Percentiles rank a stretch among this genome's conserved stretches.
These are phyloP conservation scores for Mohoua ochrocephala DNA, from an alignment of 2,113 vertebrate genomes.

Conservation along the genomic window DNA sequence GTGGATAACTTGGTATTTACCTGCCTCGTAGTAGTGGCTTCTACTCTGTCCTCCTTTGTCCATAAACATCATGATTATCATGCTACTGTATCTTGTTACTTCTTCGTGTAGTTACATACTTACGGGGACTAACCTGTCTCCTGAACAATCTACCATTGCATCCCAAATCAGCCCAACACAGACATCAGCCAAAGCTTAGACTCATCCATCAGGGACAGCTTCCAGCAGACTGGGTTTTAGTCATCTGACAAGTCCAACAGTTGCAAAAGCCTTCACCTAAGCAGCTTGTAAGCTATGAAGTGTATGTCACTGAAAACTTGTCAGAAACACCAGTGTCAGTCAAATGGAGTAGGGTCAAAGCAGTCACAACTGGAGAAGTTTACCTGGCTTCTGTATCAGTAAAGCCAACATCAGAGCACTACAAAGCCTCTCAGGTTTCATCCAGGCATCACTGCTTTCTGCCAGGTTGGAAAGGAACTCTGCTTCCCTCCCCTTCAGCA, in stretches of 20 bases:
- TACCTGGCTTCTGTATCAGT: background rate
- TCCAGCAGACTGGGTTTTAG: background rate
- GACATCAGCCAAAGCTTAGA: background rate
- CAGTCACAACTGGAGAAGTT: background rate
- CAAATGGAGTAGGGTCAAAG: background rate
- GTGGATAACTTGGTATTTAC: background rate
- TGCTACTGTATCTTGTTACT: background rate
- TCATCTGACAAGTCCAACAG: background rate
- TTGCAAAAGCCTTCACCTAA: background rate
- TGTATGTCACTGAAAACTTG: background rate
- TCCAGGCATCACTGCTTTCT: background rate
- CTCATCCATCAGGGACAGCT: background rate
- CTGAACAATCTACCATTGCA: background rate
- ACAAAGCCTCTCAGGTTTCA: background rate
- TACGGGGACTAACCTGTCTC: background rate
- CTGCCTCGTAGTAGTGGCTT: background rate
- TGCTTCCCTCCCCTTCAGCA: background rate
- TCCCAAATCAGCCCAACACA: background rate
- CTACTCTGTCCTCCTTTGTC: background rate
- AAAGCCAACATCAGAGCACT: background rate
- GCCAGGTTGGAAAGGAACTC: background rate
- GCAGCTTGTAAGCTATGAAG: background rate
- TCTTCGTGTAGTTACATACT: background rate
- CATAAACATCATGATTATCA: background rate
- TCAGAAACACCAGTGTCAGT: background rate